phyloP scores from a whole-genome alignment of 1,140 invertebrate genomes.

The Aradophagus sp. region DNA sequence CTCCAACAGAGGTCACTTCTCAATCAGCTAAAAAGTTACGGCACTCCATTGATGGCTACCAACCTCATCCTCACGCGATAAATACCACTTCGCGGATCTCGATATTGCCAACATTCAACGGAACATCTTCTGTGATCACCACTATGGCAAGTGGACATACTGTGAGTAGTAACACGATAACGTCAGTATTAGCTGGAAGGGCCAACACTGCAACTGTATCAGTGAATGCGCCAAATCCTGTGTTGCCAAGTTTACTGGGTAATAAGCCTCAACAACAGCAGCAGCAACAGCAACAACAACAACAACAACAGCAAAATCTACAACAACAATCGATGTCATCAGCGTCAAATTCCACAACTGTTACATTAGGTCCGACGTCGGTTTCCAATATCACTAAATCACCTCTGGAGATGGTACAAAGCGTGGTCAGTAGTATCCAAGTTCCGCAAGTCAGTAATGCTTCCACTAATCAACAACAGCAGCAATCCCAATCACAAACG shows the following conservation, averaged over 20 bases:
- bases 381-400: conserved; percentile 78
- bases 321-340: conserved; percentile 49
- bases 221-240: conserved; percentile 77
- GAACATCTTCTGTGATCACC: conserved; percentile 75
- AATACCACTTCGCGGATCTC: conserved; percentile 66
- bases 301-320: conserved; percentile 55
- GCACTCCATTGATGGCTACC: conserved; percentile 66
- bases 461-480: conserved; percentile 59
- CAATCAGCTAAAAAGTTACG: conserved; percentile 55
- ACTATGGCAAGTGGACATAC: conserved; percentile 86
- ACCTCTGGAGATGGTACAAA: conserved; percentile 86
- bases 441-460: conserved; percentile 74
- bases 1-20: conserved; percentile 41
- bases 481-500: conserved; percentile 57
- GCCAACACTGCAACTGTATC: conserved; percentile 84
- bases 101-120: conserved; percentile 58
- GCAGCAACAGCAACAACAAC: conserved; percentile 50
- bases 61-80: conserved; percentile 68
- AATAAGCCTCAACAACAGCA: conserved; percentile 64
- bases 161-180: conserved; percentile 83
- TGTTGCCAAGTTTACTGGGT: conserved; percentile 64
- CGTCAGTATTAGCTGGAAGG: conserved; percentile 83
- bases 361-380: conserved; percentile 58
- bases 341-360: conserved; percentile 40
- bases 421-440: conserved; percentile 85